Conservation (phyloP, 64 coral and sea anemone genomes). For the Stichodactyla mertensii region DNA sequence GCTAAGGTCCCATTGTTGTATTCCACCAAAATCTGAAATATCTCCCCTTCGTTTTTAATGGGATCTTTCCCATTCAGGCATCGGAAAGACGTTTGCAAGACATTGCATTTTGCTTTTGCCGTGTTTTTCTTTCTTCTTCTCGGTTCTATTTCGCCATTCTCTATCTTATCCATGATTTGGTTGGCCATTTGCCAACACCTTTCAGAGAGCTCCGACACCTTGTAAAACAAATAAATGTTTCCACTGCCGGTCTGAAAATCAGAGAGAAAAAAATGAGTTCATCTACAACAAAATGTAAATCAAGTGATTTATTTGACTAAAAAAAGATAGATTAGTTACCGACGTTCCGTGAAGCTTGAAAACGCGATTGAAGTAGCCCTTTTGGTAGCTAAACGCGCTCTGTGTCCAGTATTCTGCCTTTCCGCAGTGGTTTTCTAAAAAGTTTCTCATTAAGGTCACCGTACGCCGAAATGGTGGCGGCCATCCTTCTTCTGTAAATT, state of each 20-base stretch:
- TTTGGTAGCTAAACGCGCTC: neutral
- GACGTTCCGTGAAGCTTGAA: neutral
- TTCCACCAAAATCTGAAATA: neutral
- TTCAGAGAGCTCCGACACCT: constrained; percentile 1
- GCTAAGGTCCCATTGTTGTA: neutral
- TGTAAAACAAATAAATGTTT: constrained; percentile 14
- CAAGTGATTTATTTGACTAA: neutral
- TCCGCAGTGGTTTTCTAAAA: neutral
- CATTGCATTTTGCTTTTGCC: neutral
- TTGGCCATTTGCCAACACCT: constrained; percentile 6
- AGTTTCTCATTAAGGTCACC: neutral
- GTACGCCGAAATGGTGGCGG: constrained; percentile 5
- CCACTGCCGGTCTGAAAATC: constrained; percentile 3
- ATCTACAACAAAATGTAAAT: neutral
- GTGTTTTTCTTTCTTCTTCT: constrained; percentile 1
- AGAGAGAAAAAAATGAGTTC: neutral
- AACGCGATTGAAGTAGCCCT: neutral
- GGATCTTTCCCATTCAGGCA: constrained; percentile 8
- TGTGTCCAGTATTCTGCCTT: neutral
- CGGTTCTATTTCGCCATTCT: neutral
- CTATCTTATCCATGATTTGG: neutral
- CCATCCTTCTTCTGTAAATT: constrained; percentile 12
- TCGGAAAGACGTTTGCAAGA: neutral
- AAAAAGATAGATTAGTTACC: neutral
- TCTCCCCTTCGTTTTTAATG: neutral